These are phyloP conservation scores for Homalodisca vitripennis DNA, from an alignment of 1,140 invertebrate genomes.

Conservation along the genomic window DNA sequence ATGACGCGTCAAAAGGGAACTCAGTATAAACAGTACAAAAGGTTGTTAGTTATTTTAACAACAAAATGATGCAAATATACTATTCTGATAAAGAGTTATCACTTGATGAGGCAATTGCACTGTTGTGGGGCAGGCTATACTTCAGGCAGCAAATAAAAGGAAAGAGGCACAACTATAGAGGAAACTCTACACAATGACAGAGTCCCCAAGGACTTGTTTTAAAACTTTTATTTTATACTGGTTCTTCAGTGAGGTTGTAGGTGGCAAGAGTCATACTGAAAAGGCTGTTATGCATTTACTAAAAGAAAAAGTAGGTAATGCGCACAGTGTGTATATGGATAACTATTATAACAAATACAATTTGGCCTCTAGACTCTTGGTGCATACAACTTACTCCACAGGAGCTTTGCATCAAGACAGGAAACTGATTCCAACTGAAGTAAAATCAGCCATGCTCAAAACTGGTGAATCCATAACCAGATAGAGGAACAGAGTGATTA, in stretches of 20 bases:
- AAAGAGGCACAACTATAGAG: neutral
- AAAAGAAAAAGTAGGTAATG: constrained; percentile 5
- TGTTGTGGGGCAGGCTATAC: neutral
- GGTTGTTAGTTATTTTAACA: too few species aligned
- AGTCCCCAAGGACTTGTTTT: too few species aligned
- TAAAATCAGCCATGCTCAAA: too few species aligned
- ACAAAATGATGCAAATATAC: neutral
- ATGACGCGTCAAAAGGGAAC: neutral
- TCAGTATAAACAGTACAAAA: neutral
- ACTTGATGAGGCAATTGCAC: neutral
- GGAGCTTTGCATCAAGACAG: constrained; percentile 36
- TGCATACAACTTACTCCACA: constrained; percentile 36
- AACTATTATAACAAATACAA: constrained; percentile 39
- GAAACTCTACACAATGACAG: too few species aligned
- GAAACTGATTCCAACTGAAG: constrained; percentile 35
- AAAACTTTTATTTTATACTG: neutral
- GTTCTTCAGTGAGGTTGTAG: neutral
- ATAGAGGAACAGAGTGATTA: too few species aligned
- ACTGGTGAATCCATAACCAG: too few species aligned
- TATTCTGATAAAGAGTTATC: too few species aligned
- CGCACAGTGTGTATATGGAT: constrained; percentile 37
- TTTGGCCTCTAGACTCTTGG: constrained; percentile 32
- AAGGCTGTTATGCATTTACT: neutral
- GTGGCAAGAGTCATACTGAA: neutral
- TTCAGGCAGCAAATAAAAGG: neutral